Percentiles rank a stretch among this genome's conserved stretches.
Evolutionary conservation across 2,797 vertebrate genomes (phyloP).

Genomic region (Pangasius larnaudii): DNA sequence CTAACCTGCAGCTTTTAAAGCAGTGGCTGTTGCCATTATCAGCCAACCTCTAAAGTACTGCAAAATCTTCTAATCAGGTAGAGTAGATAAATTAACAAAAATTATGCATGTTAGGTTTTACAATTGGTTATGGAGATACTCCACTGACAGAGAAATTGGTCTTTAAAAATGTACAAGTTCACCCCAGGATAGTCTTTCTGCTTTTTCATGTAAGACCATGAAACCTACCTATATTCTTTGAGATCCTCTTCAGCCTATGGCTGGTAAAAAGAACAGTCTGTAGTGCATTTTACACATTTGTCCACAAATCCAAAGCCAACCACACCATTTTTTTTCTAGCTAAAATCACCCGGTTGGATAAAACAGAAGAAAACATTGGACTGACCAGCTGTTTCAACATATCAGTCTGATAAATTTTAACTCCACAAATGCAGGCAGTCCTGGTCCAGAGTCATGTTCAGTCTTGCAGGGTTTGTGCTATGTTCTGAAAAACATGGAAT

Average conservation of each 20-base stretch:
- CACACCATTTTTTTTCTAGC: constrained; percentile 65
- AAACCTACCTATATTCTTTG: neutral
- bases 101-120: neutral
- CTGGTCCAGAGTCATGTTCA: constrained; percentile 66
- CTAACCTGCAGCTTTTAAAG: constrained; percentile 25
- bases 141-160: neutral
- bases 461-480: constrained; percentile 53
- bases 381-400: constrained; percentile 65
- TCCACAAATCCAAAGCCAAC: constrained; percentile 68
- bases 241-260: neutral
- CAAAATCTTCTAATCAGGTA: neutral
- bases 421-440: constrained; percentile 56
- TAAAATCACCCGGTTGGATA: constrained; percentile 64
- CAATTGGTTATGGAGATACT: neutral
- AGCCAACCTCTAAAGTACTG: neutral
- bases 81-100: neutral
- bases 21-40: neutral
- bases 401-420: constrained; percentile 74
- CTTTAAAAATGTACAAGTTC: constrained; percentile 57
- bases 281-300: constrained; percentile 51
- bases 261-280: constrained; percentile 35
- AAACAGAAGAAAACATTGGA: constrained; percentile 54
- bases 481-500: constrained; percentile 37
- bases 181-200: constrained; percentile 56
- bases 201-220: neutral